Conservation (phyloP, 1,140 invertebrate genomes). For the Lasioglossum baleicum region DNA sequence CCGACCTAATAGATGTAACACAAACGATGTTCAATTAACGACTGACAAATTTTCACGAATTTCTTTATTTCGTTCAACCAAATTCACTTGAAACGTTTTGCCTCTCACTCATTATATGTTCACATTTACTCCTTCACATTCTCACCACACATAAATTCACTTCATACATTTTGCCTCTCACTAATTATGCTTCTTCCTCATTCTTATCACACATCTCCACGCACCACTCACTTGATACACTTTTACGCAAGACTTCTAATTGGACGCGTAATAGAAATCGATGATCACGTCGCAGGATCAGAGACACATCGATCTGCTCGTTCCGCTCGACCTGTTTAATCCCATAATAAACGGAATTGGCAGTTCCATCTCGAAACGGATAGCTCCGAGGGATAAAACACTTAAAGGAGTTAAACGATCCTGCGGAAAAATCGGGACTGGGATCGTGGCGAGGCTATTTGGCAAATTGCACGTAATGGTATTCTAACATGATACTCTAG, state of each 20-base stretch:
- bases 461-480: neutral
- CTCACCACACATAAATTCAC: too few relatives aligned
- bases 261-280: neutral
- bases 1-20: too few relatives aligned
- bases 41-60: too few relatives aligned
- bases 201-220: too few relatives aligned
- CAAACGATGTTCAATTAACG: too few relatives aligned
- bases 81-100: too few relatives aligned
- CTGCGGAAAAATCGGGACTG: neutral
- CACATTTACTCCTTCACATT: too few relatives aligned
- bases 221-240: too few relatives aligned
- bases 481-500: neutral
- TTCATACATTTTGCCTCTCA: too few relatives aligned
- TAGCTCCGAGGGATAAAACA: neutral
- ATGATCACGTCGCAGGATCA: neutral
- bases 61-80: too few relatives aligned
- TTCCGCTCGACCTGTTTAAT: neutral
- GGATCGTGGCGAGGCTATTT: neutral
- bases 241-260: neutral
- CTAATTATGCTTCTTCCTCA: too few relatives aligned
- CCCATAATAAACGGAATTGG: neutral
- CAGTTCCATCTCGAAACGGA: neutral
- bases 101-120: too few relatives aligned
- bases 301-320: neutral
- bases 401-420: neutral